Evolutionary conservation across 2,888 invertebrate species (phyloP), one percentile per base, ranked within the genome.

Genomic region (Heteromyza rotundicornis): DNA sequence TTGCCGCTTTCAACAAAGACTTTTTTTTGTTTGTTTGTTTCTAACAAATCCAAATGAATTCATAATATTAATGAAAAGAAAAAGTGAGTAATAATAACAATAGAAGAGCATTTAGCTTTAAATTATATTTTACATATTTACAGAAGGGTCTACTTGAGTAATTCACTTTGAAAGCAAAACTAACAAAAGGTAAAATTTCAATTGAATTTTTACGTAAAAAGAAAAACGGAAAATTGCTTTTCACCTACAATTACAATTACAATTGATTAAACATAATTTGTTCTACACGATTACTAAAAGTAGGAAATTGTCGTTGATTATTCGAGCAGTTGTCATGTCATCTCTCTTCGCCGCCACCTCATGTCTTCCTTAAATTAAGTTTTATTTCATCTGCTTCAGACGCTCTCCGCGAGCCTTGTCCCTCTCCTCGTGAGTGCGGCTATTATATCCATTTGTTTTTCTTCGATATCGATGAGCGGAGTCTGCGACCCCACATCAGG

Each of bases 401-500:
- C 7, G 5, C 47, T 10, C 35, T 35, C 10, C 35, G 14, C 14
- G 10, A 35, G 10, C 8, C n/a, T n/a, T n/a, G n/a, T 32, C 32
- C 32, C 32, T 8, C 17, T 65, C 68, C 61, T 63, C 70, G 70
- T 70, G 72, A 74, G 73, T 73, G 76, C 69, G 76, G 67, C 66
- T 74, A 76, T 79, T 84, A 83, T 76, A 83, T 83, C 83, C 83
- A 83, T 72, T 82, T 83, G 67, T 83, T 87, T 84, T 87, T 91
- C 66, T 73, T 81, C 82, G 90, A 88, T 75, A 88, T 84, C 71
- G 90, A 89, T 84, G 91, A 90, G 86, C 91, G 89, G 84, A 90
- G 87, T 86, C 92, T 89, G 84, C 92, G 91, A 88, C 93, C 92
- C 92, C 93, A 92, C 92, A 93, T 92, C 67, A 92, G 90, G 89